Conservation (phyloP, 2,797 vertebrate genomes). For the Poliocrania exsul region DNA sequence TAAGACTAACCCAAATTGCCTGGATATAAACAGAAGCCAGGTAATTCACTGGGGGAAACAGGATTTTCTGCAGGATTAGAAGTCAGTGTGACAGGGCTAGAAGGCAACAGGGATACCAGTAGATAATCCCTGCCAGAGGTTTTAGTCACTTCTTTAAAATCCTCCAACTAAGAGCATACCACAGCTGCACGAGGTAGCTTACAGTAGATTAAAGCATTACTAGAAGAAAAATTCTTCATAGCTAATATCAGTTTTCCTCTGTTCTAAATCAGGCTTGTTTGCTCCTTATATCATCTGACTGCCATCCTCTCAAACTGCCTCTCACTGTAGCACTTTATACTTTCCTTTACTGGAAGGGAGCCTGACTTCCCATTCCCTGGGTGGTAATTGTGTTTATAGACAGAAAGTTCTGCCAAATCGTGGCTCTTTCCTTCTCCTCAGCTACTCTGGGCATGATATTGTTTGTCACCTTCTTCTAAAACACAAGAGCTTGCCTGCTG, state of each 20-base stretch:
- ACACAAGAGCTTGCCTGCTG: neutral
- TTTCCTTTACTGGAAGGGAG: neutral
- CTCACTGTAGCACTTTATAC: neutral
- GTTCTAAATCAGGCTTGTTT: neutral
- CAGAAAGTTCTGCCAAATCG: slow-evolving; percentile 19
- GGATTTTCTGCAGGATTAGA: slow-evolving; percentile 21
- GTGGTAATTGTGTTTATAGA: slow-evolving; percentile 7
- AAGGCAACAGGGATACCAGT: slow-evolving; percentile 1
- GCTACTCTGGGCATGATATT: neutral
- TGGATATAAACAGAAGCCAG: neutral
- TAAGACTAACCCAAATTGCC: neutral
- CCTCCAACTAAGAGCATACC: neutral
- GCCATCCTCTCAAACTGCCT: neutral
- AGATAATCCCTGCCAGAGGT: slow-evolving; percentile 16
- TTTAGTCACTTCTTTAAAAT: slow-evolving; percentile 1
- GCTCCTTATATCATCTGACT: neutral
- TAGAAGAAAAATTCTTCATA: neutral
- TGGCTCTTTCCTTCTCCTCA: slow-evolving; percentile 12
- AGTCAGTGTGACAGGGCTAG: neutral
- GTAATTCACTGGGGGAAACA: neutral
- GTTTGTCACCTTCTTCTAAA: slow-evolving; percentile 18
- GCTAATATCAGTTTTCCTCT: neutral
- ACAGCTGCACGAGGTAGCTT: neutral
- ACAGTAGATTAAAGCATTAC: neutral
- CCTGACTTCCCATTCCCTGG: neutral